phyloP scores from a whole-genome alignment of 1,140 invertebrate species.

The Eulimnadia texana region DNA sequence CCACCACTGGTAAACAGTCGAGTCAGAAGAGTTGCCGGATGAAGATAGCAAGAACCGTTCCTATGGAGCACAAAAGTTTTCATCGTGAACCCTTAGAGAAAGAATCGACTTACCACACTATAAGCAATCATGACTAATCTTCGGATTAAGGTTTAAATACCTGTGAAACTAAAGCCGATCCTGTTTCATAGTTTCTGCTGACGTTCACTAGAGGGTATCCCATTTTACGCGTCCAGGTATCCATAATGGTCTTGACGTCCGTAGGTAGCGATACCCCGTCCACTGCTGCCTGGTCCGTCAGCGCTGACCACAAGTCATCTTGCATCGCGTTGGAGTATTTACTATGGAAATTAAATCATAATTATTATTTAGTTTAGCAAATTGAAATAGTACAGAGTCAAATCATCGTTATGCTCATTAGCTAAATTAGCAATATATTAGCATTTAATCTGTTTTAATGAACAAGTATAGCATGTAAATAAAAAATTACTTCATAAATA shows the following conservation, averaged over 20 bases:
- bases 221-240: conserved; percentile 79
- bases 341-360: conserved; percentile 27
- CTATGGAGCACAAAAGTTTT: not conserved
- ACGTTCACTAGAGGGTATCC: conserved; percentile 71
- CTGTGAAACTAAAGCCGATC: conserved; percentile 40
- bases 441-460: too few species aligned
- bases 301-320: conserved; percentile 66
- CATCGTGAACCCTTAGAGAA: not conserved
- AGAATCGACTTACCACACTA: not conserved
- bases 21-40: conserved; percentile 1
- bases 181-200: conserved; percentile 43
- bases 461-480: too few species aligned
- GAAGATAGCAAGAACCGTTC: conserved; percentile 7
- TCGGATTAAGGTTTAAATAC: conserved; percentile 23
- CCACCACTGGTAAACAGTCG: conserved; percentile 14
- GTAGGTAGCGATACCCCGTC: conserved; percentile 41
- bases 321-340: conserved; percentile 65
- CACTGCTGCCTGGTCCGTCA: conserved; percentile 53
- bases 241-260: conserved; percentile 59
- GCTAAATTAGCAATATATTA: too few species aligned
- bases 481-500: too few species aligned
- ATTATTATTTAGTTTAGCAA: too few species aligned
- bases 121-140: not conserved
- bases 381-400: too few species aligned
- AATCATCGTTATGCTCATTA: too few species aligned